Evolutionary conservation across 2,113 vertebrate species (phyloP).

Genomic region (Okapia johnstoni): DNA sequence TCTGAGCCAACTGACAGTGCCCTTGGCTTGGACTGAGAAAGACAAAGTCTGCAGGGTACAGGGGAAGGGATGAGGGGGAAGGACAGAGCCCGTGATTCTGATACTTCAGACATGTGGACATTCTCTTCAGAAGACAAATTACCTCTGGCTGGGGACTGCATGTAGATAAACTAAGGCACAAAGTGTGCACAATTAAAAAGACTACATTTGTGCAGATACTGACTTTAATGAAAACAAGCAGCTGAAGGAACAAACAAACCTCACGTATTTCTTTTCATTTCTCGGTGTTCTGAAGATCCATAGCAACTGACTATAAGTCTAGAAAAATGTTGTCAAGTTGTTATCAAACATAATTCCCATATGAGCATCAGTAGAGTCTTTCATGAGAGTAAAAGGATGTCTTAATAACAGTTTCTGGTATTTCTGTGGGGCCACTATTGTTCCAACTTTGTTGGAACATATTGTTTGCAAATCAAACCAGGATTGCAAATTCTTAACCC

Average conservation of each 20-base stretch:
- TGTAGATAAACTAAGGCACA: slow-evolving; percentile 57
- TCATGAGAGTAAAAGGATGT: background rate
- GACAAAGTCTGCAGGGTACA: background rate
- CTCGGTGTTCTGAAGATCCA: slow-evolving; percentile 37
- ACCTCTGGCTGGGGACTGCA: background rate
- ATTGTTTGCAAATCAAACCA: background rate
- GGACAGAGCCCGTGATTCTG: background rate
- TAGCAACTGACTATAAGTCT: slow-evolving; percentile 24
- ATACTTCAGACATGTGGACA: background rate
- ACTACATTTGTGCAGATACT: background rate
- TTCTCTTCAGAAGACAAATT: slow-evolving; percentile 35
- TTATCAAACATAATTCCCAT: slow-evolving; percentile 35
- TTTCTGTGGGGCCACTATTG: background rate
- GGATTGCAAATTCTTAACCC: background rate
- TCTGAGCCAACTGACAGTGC: background rate
- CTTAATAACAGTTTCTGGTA: background rate
- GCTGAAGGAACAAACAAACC: slow-evolving; percentile 43
- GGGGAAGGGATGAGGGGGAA: background rate
- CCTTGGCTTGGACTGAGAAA: background rate
- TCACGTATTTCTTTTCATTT: slow-evolving; percentile 20
- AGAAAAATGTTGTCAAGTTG: background rate
- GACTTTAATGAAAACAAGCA: slow-evolving; percentile 41
- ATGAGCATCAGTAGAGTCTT: background rate
- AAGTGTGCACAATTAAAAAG: slow-evolving; percentile 42
- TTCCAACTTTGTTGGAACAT: background rate